Evolutionary conservation across 2,113 vertebrate genomes (phyloP).

Genomic region (Scatophagus argus): DNA sequence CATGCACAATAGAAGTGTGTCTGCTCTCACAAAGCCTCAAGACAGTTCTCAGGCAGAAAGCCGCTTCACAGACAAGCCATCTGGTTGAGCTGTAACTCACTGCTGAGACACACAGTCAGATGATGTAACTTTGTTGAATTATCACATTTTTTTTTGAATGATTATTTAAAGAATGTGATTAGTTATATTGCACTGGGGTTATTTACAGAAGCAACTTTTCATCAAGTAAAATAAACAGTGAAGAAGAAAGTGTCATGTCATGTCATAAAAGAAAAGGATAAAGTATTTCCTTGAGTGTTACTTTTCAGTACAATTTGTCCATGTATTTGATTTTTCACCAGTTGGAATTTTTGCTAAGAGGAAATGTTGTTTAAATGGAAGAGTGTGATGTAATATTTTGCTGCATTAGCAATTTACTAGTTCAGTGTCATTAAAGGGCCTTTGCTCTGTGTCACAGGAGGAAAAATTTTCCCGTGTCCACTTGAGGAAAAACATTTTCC

Average conservation of each 20-base stretch:
- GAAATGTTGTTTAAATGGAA: neutral
- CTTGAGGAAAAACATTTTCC: constrained; percentile 73
- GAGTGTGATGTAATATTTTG: neutral
- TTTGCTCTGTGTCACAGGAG: neutral
- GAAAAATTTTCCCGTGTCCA: constrained; percentile 58
- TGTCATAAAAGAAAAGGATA: neutral
- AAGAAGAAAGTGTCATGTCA: neutral
- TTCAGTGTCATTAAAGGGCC: neutral
- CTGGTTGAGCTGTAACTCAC: constrained; percentile 58
- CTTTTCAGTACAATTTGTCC: neutral
- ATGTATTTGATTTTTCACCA: neutral
- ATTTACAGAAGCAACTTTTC: neutral
- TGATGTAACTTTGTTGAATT: constrained; percentile 5
- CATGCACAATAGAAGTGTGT: constrained; percentile 79
- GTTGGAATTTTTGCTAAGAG: neutral
- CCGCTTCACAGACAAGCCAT: constrained; percentile 66
- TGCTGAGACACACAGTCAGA: constrained; percentile 8
- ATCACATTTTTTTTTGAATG: neutral
- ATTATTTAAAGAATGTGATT: too few relatives aligned
- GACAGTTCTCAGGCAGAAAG: constrained; percentile 70
- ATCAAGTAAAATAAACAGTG: neutral
- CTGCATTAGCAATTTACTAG: neutral
- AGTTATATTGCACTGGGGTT: too few relatives aligned
- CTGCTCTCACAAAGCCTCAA: constrained; percentile 65
- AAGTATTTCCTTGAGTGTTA: neutral